A percentile compares a stretch with the other conserved stretches of the same genome.
These are phyloP conservation scores for Huso huso DNA, from an alignment of 2,797 vertebrate species.

Conservation along the genomic window DNA sequence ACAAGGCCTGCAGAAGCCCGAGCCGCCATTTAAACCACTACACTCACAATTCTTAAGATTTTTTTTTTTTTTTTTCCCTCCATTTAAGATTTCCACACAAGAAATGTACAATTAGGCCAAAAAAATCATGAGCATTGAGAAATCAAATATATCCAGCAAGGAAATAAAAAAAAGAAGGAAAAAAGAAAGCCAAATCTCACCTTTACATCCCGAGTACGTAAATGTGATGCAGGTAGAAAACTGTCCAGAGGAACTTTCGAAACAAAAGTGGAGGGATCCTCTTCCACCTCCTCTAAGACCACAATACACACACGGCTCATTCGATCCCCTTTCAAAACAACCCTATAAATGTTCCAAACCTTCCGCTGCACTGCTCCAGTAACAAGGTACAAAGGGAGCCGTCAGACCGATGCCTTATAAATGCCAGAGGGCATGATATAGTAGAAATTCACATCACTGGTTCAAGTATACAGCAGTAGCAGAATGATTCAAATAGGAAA, in stretches of 20 bases:
- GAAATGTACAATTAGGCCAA: too few species aligned
- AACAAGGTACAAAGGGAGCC: neutral
- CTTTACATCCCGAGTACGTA: conserved; percentile 53
- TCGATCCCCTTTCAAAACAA: conserved; percentile 62
- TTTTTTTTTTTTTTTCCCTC: too few species aligned
- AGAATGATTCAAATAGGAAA: neutral
- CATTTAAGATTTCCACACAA: too few species aligned
- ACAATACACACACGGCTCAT: conserved; percentile 98
- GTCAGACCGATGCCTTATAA: neutral
- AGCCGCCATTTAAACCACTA: too few species aligned
- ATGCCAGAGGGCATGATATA: neutral
- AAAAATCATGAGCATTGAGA: too few species aligned
- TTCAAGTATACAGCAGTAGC: neutral
- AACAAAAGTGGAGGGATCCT: conserved; percentile 76
- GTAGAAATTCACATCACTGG: neutral
- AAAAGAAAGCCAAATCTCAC: conserved; percentile 47
- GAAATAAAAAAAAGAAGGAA: neutral
- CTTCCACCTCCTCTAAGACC: conserved; percentile 97
- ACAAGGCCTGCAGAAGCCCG: too few species aligned
- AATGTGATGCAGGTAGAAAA: conserved; percentile 39
- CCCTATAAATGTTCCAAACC: conserved; percentile 36
- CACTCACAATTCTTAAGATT: too few species aligned
- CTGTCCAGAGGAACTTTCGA: conserved; percentile 65
- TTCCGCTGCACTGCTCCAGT: neutral
- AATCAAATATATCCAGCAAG: too few species aligned